A percentile compares a stretch with the other conserved stretches of the same genome.
Evolutionary conservation across 1,140 invertebrate genomes (phyloP).

Genomic region (Drosophila kikkawai): DNA sequence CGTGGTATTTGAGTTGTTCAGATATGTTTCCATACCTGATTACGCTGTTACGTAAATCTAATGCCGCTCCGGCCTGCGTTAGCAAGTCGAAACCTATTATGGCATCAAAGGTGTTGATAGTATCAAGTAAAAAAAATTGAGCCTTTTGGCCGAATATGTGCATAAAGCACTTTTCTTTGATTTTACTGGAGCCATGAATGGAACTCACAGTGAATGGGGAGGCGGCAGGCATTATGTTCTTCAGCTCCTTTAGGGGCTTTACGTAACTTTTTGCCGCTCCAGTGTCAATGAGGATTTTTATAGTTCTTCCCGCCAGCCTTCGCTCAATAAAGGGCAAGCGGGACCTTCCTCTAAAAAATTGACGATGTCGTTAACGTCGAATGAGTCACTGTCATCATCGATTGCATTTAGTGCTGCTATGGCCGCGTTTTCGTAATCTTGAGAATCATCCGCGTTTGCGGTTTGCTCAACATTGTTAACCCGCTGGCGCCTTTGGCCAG

Average conservation of each 20-base stretch:
- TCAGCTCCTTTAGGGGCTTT: not conserved
- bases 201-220: not conserved
- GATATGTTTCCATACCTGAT: not conserved
- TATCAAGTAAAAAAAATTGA: not conserved
- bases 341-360: not conserved
- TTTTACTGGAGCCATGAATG: not conserved
- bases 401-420: not conserved
- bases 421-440: too few relatives aligned
- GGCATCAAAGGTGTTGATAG: not conserved
- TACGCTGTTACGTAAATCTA: not conserved
- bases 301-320: not conserved
- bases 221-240: not conserved
- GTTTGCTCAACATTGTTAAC: not conserved
- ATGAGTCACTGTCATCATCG: not conserved
- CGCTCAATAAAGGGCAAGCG: not conserved
- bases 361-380: not conserved
- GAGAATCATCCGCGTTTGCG: too few relatives aligned
- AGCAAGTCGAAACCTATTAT: too few relatives aligned
- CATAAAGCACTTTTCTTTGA: not conserved
- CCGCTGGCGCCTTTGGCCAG: too few relatives aligned
- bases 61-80: not conserved
- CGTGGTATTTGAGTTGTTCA: too few relatives aligned
- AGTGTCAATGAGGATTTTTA: not conserved
- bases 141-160: not conserved
- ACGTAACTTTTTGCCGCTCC: not conserved